Evolutionary conservation across 2,797 vertebrate genomes (phyloP).

Genomic region (Melopsittacus undulatus): DNA sequence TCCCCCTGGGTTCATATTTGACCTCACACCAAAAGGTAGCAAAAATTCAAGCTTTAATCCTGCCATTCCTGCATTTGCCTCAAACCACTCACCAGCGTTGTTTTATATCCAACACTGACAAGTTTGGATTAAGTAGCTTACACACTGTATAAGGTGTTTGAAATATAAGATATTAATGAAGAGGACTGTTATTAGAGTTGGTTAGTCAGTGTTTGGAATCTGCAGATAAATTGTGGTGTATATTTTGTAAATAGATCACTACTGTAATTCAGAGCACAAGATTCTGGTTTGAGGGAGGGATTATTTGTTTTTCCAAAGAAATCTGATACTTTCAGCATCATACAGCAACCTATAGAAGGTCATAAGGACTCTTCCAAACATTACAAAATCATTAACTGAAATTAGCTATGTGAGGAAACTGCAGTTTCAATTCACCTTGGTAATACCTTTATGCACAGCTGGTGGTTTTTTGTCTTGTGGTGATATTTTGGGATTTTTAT

Average conservation of each 20-base stretch:
- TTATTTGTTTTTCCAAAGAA: not conserved
- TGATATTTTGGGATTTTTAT: not conserved
- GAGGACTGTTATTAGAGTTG: not conserved
- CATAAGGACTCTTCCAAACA: not conserved
- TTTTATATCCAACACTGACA: not conserved
- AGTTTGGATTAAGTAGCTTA: not conserved
- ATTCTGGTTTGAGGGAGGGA: not conserved
- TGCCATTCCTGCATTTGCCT: not conserved
- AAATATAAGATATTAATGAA: not conserved
- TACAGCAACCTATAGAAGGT: not conserved
- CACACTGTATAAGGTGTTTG: not conserved
- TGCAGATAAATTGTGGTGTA: not conserved
- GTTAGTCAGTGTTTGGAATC: not conserved
- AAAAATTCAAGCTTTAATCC: not conserved
- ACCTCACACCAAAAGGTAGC: not conserved
- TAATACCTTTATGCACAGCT: not conserved
- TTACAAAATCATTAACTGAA: not conserved
- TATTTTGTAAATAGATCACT: not conserved
- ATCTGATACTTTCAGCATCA: not conserved
- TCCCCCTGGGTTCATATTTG: not conserved
- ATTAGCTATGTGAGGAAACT: not conserved
- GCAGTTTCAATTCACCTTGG: not conserved
- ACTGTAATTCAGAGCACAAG: not conserved
- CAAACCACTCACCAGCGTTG: not conserved
- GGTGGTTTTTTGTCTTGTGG: not conserved